Evolutionary conservation across 2,888 invertebrate genomes (phyloP), one percentile per base, ranked within the genome.

Genomic region (Caenorhabditis wallacei): DNA sequence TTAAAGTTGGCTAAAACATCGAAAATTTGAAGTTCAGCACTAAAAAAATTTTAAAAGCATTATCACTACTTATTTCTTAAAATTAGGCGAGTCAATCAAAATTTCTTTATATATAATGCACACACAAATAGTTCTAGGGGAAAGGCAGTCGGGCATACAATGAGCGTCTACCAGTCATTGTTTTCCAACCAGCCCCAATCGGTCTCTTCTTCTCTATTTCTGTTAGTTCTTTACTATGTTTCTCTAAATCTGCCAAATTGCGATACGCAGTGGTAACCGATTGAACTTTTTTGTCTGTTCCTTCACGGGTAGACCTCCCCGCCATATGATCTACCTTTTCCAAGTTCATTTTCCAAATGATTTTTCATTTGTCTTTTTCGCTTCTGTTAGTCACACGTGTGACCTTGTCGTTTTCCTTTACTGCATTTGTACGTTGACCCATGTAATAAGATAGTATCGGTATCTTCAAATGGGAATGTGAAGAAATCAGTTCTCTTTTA

Each of bases 141-240:
- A 46, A 26, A 53, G 24, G 51, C 51, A 51, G 51, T 66, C 64
- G 64, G 46, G 64, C 64, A 51, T 66, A 66, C 66, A 53, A 66
- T 30, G 43, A n/a, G 48, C n/a, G 37, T 51, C 40, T 63, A 54
- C 75, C 59, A 66, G 66, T 57, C 75, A 75, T 75, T 75, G 66
- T 75, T 74, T 75, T 75, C 66, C 66, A 66, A 75, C 63, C 54
- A 26, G 8, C 53, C 54, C 20, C n/a, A 43, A 54, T 63, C 43
- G 16, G n/a, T 30, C 57, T 57, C 11, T 66, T 53, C 53, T 57
- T 66, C 74, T 75, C 59, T 64, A 37, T n/a, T 75, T 57, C 59
- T 66, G 48, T 57, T 18, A 5, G 16, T 51, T 61, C n/a, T 57
- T 48, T 48, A 8, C 57, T 37, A 51, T 66, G 35, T 66, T 35